Conservation (phyloP, 2,888 invertebrate species). For the Eurois occulta region DNA sequence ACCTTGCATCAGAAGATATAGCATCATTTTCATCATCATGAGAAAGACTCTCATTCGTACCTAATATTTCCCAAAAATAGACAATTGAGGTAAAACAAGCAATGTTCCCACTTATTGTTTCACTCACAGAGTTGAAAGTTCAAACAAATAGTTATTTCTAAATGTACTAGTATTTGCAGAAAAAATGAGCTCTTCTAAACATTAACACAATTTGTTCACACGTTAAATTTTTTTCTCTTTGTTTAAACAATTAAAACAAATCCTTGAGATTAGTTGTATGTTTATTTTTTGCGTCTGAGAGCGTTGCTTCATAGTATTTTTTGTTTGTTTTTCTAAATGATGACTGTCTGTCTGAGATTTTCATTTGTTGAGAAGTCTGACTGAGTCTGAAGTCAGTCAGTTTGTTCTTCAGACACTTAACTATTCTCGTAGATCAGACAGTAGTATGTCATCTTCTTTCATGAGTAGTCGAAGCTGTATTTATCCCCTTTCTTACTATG, state of each 20-base stretch:
- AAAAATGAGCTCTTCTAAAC: slow-evolving; percentile 13
- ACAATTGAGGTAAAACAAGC: background rate
- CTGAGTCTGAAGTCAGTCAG: too few species aligned
- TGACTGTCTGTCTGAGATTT: background rate
- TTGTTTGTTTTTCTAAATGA: background rate
- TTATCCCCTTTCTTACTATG: background rate
- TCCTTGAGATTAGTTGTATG: slow-evolving; percentile 35
- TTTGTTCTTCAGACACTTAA: background rate
- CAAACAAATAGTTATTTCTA: slow-evolving; percentile 3
- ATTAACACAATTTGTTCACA: slow-evolving; percentile 36
- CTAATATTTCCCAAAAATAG: slow-evolving; percentile 22
- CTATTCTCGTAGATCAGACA: background rate
- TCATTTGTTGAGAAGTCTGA: background rate
- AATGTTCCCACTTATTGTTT: background rate
- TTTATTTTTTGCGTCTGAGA: slow-evolving; percentile 6
- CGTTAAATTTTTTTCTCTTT: slow-evolving; percentile 30
- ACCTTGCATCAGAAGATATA: slow-evolving; percentile 17
- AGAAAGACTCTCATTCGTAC: slow-evolving; percentile 16
- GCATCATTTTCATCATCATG: slow-evolving; percentile 7
- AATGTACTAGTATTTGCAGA: slow-evolving; percentile 13
- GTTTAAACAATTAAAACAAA: slow-evolving; percentile 25
- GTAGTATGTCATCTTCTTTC: too few species aligned
- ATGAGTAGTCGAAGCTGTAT: background rate
- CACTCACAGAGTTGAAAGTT: background rate
- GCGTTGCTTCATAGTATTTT: slow-evolving; percentile 12